phyloP scores from a whole-genome alignment of 2,797 vertebrate genomes.

The Tragelaphus eurycerus region DNA sequence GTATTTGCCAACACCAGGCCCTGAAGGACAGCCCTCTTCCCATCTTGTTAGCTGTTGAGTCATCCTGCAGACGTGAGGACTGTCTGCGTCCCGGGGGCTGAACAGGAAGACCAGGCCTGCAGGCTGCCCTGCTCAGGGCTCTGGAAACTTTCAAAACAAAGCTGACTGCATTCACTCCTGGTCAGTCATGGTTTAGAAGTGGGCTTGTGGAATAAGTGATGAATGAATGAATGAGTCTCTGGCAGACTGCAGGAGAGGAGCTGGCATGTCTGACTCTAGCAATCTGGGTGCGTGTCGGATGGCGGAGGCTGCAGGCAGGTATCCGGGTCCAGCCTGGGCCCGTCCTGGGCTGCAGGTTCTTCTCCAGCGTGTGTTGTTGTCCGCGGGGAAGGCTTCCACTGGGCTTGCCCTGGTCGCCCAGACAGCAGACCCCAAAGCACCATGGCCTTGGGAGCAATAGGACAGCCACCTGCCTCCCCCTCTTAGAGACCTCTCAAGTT shows the following conservation, averaged over 20 bases:
- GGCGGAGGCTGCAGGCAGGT: not conserved
- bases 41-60: accelerated
- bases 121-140: not conserved
- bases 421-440: not conserved
- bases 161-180: not conserved
- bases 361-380: not conserved
- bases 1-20: not conserved
- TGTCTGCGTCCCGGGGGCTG: not conserved
- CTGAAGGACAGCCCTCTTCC: not conserved
- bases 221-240: not conserved
- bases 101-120: not conserved
- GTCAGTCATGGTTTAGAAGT: not conserved
- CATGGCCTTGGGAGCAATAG: accelerated
- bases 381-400: not conserved
- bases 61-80: not conserved
- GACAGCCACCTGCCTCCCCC: not conserved
- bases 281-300: not conserved
- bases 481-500: not conserved
- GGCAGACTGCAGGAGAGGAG: not conserved
- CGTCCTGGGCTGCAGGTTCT: not conserved
- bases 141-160: not conserved
- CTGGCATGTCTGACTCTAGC: not conserved
- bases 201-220: not conserved
- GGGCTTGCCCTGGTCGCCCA: not conserved
- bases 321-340: not conserved